Conservation (phyloP, 2,797 vertebrate species). For the Parambassis ranga region DNA sequence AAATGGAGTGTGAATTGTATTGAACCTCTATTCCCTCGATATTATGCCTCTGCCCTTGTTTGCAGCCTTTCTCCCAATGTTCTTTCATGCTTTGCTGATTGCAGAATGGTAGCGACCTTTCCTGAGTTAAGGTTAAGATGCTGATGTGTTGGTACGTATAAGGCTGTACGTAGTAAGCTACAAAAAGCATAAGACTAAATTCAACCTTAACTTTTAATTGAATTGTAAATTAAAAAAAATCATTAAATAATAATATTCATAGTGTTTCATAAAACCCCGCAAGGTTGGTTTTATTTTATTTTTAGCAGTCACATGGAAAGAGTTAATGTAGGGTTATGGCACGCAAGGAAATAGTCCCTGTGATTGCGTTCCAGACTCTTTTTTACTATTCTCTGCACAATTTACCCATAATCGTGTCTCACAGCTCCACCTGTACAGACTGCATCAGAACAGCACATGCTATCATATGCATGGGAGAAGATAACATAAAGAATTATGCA, state of each 20-base stretch:
- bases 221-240: no score
- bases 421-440: background rate
- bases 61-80: background rate
- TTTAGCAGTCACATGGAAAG: background rate
- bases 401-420: background rate
- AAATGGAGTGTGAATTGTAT: slow-evolving; percentile 12
- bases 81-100: slow-evolving; percentile 2
- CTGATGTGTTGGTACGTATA: background rate
- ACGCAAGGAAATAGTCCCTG: background rate
- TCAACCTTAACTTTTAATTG: no score
- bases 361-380: background rate
- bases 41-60: background rate
- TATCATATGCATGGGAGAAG: slow-evolving; percentile 44
- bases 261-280: background rate
- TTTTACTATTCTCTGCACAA: slow-evolving; percentile 2
- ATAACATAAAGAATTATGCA: slow-evolving; percentile 15
- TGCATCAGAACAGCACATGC: background rate
- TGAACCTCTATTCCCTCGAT: background rate
- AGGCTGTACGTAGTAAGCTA: no score
- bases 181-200: no score
- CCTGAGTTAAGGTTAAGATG: slow-evolving; percentile 20
- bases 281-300: background rate
- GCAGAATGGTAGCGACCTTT: slow-evolving; percentile 9
- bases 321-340: background rate
- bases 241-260: no score